Base-by-base conservation (phyloP, 2,797 vertebrate species). In the Rhadinocentrus ornatus region DNA sequence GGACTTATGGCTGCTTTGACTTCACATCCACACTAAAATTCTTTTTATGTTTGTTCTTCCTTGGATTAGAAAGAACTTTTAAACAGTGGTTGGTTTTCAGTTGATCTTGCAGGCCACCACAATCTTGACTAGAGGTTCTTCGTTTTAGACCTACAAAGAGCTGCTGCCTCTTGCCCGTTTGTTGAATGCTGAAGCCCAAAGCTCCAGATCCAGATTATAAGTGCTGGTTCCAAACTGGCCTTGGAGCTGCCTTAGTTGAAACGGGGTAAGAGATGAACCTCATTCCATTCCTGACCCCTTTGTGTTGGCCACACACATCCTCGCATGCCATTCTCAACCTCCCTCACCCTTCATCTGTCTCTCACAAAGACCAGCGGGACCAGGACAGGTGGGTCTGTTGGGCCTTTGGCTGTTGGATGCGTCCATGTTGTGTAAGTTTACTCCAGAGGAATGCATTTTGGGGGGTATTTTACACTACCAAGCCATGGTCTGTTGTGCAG, bases 281-380 rank as follows among this genome's bases (percentile, higher is more conserved):
- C 89, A 91, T 90, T 92, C 87, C 89, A 85, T 82, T 90, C 82
- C 68, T 83, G 87, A 89, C 80, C 85, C 68, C 65, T 86, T 85
- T 87, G 83, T 86, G 65, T 76, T 61, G 50, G 78, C 75, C 83
- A 78, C 89, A 89, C 80, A 83, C 80, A 85, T 85, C 86, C 78
- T 69, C 78, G 77, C 82, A 88, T 88, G 67, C 92, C 89, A 88
- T 88, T 90, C 89, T 87, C 82, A 83, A 88, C 83, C 85, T 77
- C 84, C 71, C 66, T 84, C 64, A 46, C 73, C 71, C 75, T 29
- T 65, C 56, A 46, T 15, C 65, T 58, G 29, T 68, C 52, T 73
- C 66, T 50, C 59, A 69, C 54, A 24, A 71, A 75, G 77, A 85
- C 77, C 81, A 86, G 84, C 56, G 69, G 12, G 67, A 68, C 69